Evolutionary conservation across 1,140 invertebrate genomes (phyloP), one percentile per base, ranked within the genome.

Genomic region (Phymorhynchus buccinoides): DNA sequence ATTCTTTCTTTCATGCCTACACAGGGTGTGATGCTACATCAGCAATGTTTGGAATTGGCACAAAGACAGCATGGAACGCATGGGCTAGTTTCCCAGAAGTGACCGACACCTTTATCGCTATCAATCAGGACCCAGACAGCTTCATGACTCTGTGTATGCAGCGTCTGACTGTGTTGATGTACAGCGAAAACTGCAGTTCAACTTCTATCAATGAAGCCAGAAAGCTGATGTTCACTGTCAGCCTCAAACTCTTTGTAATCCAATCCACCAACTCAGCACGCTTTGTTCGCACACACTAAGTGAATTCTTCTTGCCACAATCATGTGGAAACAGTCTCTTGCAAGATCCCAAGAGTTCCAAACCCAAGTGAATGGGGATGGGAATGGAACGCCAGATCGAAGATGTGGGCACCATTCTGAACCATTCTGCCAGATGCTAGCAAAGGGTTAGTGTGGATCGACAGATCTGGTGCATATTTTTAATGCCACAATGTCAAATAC

Each of bases 51-150:
- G 80, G 80, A 62, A 81, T 56, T 81, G 80, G 18, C 42, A 81
- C 12, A 81, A 81, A n/a, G 52, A 81, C 42, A 44, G 80, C 80
- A 81, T 81, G 80, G 80, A 81, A 81, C 56, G 80, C 80, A 16
- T 81, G 80, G 80, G 80, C 80, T 32, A 52, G 41, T 56, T 81
- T 81, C 39, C 80, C 80, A 27, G 80, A 52, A 39, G 48, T 81
- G 1, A 62, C 52, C 2, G 80, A 81, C n/a, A 81, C 80, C 52
- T 81, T 81, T 32, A 52, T 81, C 32, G 80, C 42, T 42, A 44
- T 81, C 42, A 81, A 41, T 18, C 48, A 68, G 27, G 80, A 56
- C 42, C 42, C 9, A 39, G 39, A 14, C 52, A 81, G 42, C 9
- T 39, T 56, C 52, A 81, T 39, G 22, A n/a, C 56, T 27, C n/a